phyloP scores from a whole-genome alignment of 2,113 vertebrate species.

The Talpa occidentalis region DNA sequence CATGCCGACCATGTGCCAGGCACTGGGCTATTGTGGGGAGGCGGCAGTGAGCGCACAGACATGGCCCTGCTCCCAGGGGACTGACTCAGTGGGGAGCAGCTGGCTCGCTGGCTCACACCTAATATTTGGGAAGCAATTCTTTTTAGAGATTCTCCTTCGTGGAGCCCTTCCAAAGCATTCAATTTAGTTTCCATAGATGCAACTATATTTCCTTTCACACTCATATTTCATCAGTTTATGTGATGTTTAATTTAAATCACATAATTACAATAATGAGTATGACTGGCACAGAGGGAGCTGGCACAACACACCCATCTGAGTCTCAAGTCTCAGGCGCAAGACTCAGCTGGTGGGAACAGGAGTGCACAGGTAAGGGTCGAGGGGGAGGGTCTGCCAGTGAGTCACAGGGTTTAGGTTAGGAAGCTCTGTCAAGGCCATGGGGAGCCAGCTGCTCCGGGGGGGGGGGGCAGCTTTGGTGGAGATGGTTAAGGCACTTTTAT shows the following conservation, averaged over 20 bases:
- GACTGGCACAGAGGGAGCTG: constrained; percentile 68
- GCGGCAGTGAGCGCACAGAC: not conserved
- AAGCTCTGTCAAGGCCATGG: too few relatives aligned
- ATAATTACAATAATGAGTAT: constrained; percentile 82
- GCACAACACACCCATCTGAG: constrained; percentile 51
- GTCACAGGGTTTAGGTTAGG: not conserved
- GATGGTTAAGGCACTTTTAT: not conserved
- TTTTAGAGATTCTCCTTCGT: constrained; percentile 3
- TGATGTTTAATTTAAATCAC: constrained; percentile 82
- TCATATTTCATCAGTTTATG: constrained; percentile 81
- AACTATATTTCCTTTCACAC: constrained; percentile 66
- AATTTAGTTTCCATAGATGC: constrained; percentile 55
- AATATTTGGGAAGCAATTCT: constrained; percentile 49
- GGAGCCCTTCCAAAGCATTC: constrained; percentile 54
- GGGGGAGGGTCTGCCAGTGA: not conserved
- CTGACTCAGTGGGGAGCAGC: not conserved
- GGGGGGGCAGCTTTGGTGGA: too few relatives aligned
- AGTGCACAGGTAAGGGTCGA: not conserved
- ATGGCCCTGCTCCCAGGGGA: not conserved
- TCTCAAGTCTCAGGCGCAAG: constrained; percentile 55
- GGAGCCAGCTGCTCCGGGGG: not conserved
- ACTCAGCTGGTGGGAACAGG: constrained; percentile 49
- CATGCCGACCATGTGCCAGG: not conserved
- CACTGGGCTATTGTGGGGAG: not conserved
- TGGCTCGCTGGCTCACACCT: constrained; percentile 42